Evolutionary conservation across 2,888 invertebrate genomes (phyloP).

Genomic region (Sinelater perroti): DNA sequence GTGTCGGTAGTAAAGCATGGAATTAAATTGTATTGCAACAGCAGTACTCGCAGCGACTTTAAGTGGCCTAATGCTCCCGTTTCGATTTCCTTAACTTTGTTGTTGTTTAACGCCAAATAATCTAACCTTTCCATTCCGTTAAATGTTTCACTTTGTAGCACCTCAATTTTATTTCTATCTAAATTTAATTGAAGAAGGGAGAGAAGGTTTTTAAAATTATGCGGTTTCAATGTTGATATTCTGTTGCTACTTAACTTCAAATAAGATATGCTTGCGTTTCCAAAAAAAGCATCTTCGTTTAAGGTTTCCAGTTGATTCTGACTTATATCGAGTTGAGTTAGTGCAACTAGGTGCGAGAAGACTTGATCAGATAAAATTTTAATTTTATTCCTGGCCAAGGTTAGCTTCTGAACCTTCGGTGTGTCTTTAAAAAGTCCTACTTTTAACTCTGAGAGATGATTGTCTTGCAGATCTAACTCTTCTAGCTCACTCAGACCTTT

Average conservation of each 20-base stretch:
- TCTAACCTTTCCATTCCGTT: slow-evolving; percentile 14
- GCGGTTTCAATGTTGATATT: not conserved
- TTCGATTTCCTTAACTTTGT: slow-evolving; percentile 8
- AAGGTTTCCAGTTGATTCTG: slow-evolving; percentile 73
- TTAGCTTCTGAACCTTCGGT: slow-evolving; percentile 61
- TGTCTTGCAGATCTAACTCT: slow-evolving; percentile 66
- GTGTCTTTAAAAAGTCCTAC: slow-evolving; percentile 69
- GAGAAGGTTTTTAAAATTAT: slow-evolving; percentile 1
- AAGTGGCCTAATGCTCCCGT: slow-evolving; percentile 12
- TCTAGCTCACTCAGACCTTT: slow-evolving; percentile 5
- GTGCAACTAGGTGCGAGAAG: slow-evolving; percentile 70
- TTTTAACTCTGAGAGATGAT: slow-evolving; percentile 73
- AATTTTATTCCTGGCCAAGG: slow-evolving; percentile 72
- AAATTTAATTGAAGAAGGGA: slow-evolving; percentile 14
- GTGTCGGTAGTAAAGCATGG: not conserved
- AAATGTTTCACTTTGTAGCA: slow-evolving; percentile 4
- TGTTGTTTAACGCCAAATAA: slow-evolving; percentile 21
- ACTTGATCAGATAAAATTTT: slow-evolving; percentile 72
- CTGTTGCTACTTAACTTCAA: slow-evolving; percentile 22
- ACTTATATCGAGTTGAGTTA: slow-evolving; percentile 72
- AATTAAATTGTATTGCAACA: slow-evolving; percentile 13
- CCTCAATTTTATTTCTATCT: slow-evolving; percentile 8
- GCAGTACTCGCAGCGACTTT: slow-evolving; percentile 4
- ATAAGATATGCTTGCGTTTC: slow-evolving; percentile 2
- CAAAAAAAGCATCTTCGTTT: slow-evolving; percentile 62